A percentile compares a stretch with the other conserved stretches of the same genome.
Evolutionary conservation across 1,140 invertebrate species (phyloP).

Genomic region (silkworm (Bombyx mori)): DNA sequence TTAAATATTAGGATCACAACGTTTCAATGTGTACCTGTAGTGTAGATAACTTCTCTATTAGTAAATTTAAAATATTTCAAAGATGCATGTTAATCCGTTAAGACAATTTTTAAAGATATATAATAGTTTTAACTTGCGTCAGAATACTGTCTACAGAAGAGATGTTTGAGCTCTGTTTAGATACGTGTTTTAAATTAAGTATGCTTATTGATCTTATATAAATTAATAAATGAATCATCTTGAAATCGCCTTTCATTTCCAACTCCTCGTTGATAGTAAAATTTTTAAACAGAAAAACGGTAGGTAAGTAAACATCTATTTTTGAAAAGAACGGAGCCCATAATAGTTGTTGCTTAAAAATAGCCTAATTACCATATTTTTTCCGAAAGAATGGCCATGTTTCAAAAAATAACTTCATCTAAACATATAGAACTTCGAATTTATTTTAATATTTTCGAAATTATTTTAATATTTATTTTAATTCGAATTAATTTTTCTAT

Average conservation of each 20-base stretch:
- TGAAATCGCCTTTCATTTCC: conserved; percentile 30
- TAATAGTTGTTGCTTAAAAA: too few relatives aligned
- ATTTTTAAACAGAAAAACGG: too few relatives aligned
- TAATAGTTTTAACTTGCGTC: conserved; percentile 56
- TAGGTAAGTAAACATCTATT: too few relatives aligned
- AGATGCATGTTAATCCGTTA: conserved; percentile 12
- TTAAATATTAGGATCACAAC: conserved; percentile 24
- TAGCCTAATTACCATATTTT: too few relatives aligned
- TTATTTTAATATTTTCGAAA: too few relatives aligned
- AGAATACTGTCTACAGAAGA: conserved; percentile 30
- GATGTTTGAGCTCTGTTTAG: conserved; percentile 49
- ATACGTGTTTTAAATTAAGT: conserved; percentile 54
- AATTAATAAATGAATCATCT: conserved; percentile 63
- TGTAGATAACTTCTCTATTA: conserved; percentile 12
- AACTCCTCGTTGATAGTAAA: not conserved
- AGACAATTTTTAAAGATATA: conserved; percentile 18
- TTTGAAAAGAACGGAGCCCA: too few relatives aligned
- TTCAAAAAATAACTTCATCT: too few relatives aligned
- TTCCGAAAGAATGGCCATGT: too few relatives aligned
- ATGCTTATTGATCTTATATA: conserved; percentile 62
- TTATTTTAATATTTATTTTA: too few relatives aligned
- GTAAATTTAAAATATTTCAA: conserved; percentile 16
- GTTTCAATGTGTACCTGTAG: conserved; percentile 20
- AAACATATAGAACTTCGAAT: too few relatives aligned
- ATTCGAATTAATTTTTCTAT: too few relatives aligned